Conservation (phyloP, 1,140 invertebrate genomes). For the Eciton burchellii region DNA sequence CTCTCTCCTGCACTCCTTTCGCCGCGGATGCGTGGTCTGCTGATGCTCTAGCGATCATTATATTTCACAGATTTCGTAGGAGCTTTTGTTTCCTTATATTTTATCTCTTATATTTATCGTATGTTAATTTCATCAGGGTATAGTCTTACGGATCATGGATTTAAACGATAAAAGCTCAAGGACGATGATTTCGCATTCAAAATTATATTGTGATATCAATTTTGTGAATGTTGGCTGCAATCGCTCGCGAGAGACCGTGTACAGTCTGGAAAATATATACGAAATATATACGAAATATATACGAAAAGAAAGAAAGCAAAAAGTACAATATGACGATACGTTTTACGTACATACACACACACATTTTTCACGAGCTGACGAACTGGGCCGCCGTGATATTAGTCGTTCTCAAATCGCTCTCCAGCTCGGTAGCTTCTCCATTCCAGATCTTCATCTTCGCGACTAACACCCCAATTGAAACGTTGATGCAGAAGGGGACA, state of each 20-base stretch:
- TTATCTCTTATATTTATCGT: no score
- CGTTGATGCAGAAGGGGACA: background rate
- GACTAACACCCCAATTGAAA: conserved; percentile 16
- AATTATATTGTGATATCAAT: no score
- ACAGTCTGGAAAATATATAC: background rate
- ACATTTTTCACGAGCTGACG: background rate
- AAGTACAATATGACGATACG: background rate
- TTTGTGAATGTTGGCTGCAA: no score
- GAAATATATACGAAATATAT: no score
- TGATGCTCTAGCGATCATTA: conserved; percentile 35
- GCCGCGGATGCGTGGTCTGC: background rate
- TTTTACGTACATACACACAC: conserved; percentile 15
- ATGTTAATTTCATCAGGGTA: background rate
- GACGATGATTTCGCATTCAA: no score
- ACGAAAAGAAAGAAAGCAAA: no score
- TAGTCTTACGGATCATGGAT: background rate
- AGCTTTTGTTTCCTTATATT: no score
- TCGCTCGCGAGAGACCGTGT: no score
- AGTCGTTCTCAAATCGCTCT: conserved; percentile 47
- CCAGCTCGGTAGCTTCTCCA: background rate
- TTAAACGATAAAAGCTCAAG: background rate
- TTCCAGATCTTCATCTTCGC: conserved; percentile 23
- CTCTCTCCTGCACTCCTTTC: conserved; percentile 6
- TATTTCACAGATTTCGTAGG: conserved; percentile 71
- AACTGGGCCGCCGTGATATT: conserved; percentile 13